These are phyloP conservation scores for Hylomyscus alleni DNA, from an alignment of 2,797 vertebrate species.

Conservation along the genomic window DNA sequence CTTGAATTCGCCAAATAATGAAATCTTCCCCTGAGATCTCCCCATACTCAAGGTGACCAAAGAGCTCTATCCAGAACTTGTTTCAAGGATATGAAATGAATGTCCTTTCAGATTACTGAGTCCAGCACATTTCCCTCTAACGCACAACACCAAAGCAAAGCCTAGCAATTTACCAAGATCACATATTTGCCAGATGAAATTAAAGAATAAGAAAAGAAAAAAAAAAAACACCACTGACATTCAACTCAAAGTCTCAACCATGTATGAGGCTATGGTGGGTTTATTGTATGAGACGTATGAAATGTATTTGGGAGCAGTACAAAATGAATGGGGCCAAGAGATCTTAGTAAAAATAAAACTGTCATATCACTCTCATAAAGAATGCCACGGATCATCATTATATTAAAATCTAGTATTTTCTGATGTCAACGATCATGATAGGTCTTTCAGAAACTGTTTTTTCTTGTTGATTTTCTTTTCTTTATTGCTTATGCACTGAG, in stretches of 20 bases:
- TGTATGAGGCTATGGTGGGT: not conserved
- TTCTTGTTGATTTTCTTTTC: not conserved
- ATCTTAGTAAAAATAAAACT: conserved; percentile 54
- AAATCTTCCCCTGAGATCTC: not conserved
- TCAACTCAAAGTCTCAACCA: not conserved
- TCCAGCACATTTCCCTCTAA: not conserved
- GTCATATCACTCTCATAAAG: not conserved
- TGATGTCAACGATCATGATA: not conserved
- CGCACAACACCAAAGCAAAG: not conserved
- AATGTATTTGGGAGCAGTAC: conserved; percentile 23
- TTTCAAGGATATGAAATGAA: not conserved
- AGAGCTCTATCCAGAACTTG: not conserved
- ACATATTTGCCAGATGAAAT: conserved; percentile 22
- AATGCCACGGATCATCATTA: not conserved
- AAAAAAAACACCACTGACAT: too few relatives aligned
- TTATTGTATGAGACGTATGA: conserved; percentile 27
- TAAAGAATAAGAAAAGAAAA: not conserved
- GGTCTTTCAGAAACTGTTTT: not conserved
- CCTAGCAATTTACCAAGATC: conserved; percentile 1
- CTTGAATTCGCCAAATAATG: conserved; percentile 18
- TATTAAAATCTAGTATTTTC: not conserved
- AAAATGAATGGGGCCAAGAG: conserved; percentile 39
- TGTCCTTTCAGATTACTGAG: not conserved
- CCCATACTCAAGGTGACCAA: not conserved
- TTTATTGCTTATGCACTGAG: not conserved